A percentile compares a stretch with the other conserved stretches of the same genome.
These are phyloP conservation scores for Dolichomitus sp. DNA, from an alignment of 2,888 invertebrate species.

Conservation along the genomic window DNA sequence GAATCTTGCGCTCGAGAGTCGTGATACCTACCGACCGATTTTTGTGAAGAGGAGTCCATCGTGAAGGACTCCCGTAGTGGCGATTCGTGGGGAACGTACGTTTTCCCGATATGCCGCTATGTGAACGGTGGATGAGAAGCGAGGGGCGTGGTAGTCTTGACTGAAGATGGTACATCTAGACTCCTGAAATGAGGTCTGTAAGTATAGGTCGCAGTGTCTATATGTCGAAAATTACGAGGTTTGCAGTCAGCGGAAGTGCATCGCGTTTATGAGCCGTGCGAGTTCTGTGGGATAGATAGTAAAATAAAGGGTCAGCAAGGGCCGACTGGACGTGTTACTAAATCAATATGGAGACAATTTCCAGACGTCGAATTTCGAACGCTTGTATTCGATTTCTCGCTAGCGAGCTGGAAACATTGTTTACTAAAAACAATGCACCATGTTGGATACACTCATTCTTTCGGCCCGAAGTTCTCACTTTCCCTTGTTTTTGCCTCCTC, in stretches of 20 bases:
- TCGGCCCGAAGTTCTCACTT: background rate
- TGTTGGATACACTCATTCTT: background rate
- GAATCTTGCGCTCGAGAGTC: slow-evolving; percentile 45
- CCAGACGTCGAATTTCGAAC: slow-evolving; percentile 49
- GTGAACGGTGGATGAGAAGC: slow-evolving; percentile 24
- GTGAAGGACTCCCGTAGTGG: slow-evolving; percentile 17
- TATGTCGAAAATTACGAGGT: slow-evolving; percentile 52
- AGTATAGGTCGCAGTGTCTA: slow-evolving; percentile 19
- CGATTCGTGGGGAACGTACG: slow-evolving; percentile 22
- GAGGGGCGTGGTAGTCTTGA: slow-evolving; percentile 29
- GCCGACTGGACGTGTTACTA: slow-evolving; percentile 22
- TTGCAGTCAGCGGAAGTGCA: slow-evolving; percentile 48
- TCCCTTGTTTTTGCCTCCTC: too few species aligned
- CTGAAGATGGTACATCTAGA: slow-evolving; percentile 1
- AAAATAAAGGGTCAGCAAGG: slow-evolving; percentile 26
- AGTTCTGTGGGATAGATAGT: slow-evolving; percentile 10
- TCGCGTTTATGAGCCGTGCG: slow-evolving; percentile 49
- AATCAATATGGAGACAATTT: slow-evolving; percentile 45
- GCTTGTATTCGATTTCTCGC: slow-evolving; percentile 2
- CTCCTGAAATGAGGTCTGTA: slow-evolving; percentile 3
- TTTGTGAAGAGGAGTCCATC: slow-evolving; percentile 28
- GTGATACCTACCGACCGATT: slow-evolving; percentile 40
- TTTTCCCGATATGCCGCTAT: slow-evolving; percentile 19
- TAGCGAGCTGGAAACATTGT: slow-evolving; percentile 2
- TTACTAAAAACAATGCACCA: background rate